Evolutionary conservation across 2,113 vertebrate genomes (phyloP).

Genomic region (Hepsetus odoe): DNA sequence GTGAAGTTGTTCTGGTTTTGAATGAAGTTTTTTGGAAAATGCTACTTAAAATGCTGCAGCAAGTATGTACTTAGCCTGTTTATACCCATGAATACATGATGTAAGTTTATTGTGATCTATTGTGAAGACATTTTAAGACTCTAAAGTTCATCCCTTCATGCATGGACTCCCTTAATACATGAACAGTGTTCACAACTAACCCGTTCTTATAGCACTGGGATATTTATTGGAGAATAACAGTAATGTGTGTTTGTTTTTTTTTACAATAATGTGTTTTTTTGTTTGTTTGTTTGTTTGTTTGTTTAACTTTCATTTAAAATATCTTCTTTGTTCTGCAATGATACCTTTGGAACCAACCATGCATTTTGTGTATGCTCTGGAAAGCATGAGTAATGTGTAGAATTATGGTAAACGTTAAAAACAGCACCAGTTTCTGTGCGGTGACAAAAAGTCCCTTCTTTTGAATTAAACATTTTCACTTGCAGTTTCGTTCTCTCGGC

Average conservation of each 20-base stretch:
- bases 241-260: too few species aligned
- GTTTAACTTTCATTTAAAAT: not conserved
- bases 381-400: not conserved
- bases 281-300: too few species aligned
- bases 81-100: not conserved
- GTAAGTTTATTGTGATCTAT: constrained; percentile 2
- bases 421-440: not conserved
- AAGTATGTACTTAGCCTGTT: not conserved
- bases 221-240: too few species aligned
- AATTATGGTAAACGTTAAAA: not conserved
- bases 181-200: not conserved
- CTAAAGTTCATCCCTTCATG: not conserved
- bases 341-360: not conserved
- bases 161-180: not conserved
- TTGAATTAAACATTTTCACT: not conserved
- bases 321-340: not conserved
- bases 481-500: not conserved
- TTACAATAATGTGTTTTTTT: too few species aligned
- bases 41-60: not conserved
- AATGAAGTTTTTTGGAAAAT: not conserved
- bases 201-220: too few species aligned
- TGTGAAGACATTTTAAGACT: not conserved
- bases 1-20: not conserved
- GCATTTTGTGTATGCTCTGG: not conserved
- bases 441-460: not conserved